Conservation (phyloP, 2,888 invertebrate genomes). For the Metalampra italica region DNA sequence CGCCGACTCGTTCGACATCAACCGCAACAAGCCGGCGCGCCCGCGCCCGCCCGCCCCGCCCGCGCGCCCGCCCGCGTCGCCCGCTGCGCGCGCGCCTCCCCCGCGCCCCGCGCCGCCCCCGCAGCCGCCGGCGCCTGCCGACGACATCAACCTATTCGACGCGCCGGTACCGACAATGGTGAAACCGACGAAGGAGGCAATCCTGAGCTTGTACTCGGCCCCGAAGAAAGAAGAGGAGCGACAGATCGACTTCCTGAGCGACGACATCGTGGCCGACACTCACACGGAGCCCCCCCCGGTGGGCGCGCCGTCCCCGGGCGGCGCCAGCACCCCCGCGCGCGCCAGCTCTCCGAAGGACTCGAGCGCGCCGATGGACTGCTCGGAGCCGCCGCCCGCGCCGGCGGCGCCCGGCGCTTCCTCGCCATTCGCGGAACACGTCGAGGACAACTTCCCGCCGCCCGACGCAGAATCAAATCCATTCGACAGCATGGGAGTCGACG, state of each 20-base stretch:
- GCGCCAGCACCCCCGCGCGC: not conserved
- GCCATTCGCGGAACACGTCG: slow-evolving; percentile 45
- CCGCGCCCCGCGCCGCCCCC: slow-evolving; percentile 68
- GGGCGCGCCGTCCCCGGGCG: slow-evolving; percentile 19
- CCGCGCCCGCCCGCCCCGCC: slow-evolving; percentile 45
- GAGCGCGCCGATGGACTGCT: slow-evolving; percentile 55
- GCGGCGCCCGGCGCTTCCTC: slow-evolving; percentile 29
- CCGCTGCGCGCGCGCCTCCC: slow-evolving; percentile 67
- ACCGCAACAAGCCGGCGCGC: slow-evolving; percentile 55
- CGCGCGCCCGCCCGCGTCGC: slow-evolving; percentile 60
- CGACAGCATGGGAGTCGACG: slow-evolving; percentile 29
- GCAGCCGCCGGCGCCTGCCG: slow-evolving; percentile 33
- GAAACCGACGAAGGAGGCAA: slow-evolving; percentile 79
- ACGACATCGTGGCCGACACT: slow-evolving; percentile 66
- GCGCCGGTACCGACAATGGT: slow-evolving; percentile 70
- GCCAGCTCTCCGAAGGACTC: slow-evolving; percentile 14
- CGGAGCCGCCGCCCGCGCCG: slow-evolving; percentile 39
- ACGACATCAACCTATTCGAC: slow-evolving; percentile 79
- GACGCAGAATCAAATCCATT: slow-evolving; percentile 60
- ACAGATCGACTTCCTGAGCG: slow-evolving; percentile 78
- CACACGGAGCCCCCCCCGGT: slow-evolving; percentile 27
- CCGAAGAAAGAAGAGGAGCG: slow-evolving; percentile 58
- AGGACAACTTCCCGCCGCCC: slow-evolving; percentile 18
- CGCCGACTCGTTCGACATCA: slow-evolving; percentile 53
- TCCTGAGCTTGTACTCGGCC: slow-evolving; percentile 76